Evolutionary conservation across 1,140 invertebrate species (phyloP), one percentile per base, ranked within the genome.

Genomic region (Drosophila triauraria): DNA sequence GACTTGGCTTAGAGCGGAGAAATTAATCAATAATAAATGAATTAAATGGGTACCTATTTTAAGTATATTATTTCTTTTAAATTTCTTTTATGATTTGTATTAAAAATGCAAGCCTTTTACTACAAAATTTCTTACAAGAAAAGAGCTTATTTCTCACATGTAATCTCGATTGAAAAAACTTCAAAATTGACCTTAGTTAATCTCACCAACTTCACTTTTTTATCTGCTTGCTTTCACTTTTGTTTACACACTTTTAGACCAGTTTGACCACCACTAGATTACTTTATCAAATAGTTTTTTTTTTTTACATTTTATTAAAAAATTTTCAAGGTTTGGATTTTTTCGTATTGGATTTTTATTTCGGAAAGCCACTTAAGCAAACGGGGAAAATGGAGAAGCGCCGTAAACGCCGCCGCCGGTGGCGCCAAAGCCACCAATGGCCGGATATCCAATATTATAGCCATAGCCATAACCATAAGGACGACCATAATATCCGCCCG

Each of bases 371-470:
- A 50, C 65, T 82, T 82, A 76, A 60, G 61, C 48, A 15, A 82
- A 75, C 25, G 60, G 62, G 20, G 51, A 70, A 46, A 70, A 20
- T 48, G 61, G 61, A 53, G 20, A 38, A 48, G 25, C 60, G 10
- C 76, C 76, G 47, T 58, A 78, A 77, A 64, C n/a, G 44, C 75
- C 58, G 27, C 76, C 58, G 27, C 17, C 74, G 40, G 64, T 78
- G 25, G 47, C 53, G 35, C 79, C 80, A 50, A 65, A 81, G 23
- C 78, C 65, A 46, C 78, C 78, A 59, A 75, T 80, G 50, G 48
- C 42, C 58, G 80, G 80, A 82, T 83, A 80, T 63, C 81, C 81
- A 67, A 59, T 62, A 70, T 80, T 63, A 76, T 81, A 81, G 50
- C 75, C 80, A 67, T 53, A 48, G 46, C 53, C 82, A 71, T 84